Percentiles rank a stretch among this genome's conserved stretches.
Evolutionary conservation across 2,113 vertebrate species (phyloP).

Genomic region (Gymnorhina tibicen): DNA sequence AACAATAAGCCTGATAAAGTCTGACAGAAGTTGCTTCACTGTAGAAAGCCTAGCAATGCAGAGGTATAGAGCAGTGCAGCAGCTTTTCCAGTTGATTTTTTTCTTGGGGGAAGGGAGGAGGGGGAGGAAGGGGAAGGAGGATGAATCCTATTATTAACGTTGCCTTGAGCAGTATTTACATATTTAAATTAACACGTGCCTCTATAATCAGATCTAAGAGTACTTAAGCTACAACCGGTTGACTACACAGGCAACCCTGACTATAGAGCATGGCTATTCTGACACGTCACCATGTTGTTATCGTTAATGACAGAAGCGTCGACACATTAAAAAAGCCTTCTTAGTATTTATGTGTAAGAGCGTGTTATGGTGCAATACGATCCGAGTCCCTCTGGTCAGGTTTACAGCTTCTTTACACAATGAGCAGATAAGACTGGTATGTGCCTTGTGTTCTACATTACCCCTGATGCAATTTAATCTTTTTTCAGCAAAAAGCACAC

Average conservation of each 20-base stretch:
- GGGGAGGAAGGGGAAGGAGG: neutral
- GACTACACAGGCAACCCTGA: neutral
- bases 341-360: neutral
- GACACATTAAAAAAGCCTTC: neutral
- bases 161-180: constrained; percentile 31
- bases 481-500: neutral
- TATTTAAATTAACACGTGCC: constrained; percentile 18
- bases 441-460: accelerated
- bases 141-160: constrained; percentile 50
- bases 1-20: constrained; percentile 23
- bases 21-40: constrained; percentile 42
- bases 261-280: neutral
- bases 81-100: constrained; percentile 21
- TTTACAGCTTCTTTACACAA: neutral
- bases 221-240: constrained; percentile 3
- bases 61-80: constrained; percentile 12
- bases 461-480: neutral
- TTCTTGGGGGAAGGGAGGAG: neutral
- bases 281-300: neutral
- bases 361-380: neutral
- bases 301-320: neutral
- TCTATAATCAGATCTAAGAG: constrained; percentile 8
- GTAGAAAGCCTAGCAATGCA: constrained; percentile 44
- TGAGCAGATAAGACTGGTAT: accelerated
- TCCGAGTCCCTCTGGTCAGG: neutral